A percentile compares a stretch with the other conserved stretches of the same genome.
Conservation (phyloP, 2,888 invertebrate genomes). For the Dryadula phaetusa region DNA sequence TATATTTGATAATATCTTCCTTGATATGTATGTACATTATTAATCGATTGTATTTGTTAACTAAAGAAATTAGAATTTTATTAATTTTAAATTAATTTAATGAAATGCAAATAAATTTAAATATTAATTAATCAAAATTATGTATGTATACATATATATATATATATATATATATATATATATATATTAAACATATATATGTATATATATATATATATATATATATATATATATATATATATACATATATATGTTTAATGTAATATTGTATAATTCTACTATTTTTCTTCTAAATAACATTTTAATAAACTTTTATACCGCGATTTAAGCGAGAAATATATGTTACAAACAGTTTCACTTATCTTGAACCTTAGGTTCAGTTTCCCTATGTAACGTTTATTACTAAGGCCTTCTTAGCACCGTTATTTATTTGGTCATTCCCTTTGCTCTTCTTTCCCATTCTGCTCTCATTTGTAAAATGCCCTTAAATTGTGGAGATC, state of each 20-base stretch:
- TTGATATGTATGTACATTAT: slow-evolving; percentile 17
- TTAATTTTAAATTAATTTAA: background rate
- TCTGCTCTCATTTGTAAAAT: slow-evolving; percentile 90
- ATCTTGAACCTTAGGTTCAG: slow-evolving; percentile 52
- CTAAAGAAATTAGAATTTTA: background rate
- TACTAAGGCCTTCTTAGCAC: slow-evolving; percentile 63
- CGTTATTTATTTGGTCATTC: slow-evolving; percentile 84
- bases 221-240: too few species aligned
- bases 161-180: too few species aligned
- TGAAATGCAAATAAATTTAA: background rate
- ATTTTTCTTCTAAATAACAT: background rate
- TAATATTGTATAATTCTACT: background rate
- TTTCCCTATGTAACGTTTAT: slow-evolving; percentile 20
- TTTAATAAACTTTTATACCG: background rate
- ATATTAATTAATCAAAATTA: too few species aligned
- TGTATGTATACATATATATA: too few species aligned
- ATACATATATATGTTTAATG: too few species aligned
- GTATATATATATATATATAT: too few species aligned
- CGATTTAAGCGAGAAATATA: background rate
- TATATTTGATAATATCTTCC: background rate
- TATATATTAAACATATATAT: too few species aligned
- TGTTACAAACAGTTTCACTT: background rate
- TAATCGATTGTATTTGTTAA: background rate
- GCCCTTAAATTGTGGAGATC: slow-evolving; percentile 86
- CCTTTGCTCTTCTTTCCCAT: slow-evolving; percentile 91